phyloP scores from a whole-genome alignment of 1,140 invertebrate species.

The Homarus americanus region DNA sequence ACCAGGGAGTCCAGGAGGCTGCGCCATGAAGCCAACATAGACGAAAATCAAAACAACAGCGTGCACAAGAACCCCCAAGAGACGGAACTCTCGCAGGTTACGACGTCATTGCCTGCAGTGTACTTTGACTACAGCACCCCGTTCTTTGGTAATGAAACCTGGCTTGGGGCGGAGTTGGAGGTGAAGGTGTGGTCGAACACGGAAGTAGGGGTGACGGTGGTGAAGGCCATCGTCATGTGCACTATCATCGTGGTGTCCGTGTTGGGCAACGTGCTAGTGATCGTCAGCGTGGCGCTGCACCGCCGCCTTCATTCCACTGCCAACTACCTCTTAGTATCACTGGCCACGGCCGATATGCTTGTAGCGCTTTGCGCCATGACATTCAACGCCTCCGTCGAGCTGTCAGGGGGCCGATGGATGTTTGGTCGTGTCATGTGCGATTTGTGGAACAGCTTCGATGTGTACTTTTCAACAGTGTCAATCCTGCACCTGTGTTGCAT shows the following conservation, averaged over 20 bases:
- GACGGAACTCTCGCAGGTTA: not conserved
- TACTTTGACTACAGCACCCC: not conserved
- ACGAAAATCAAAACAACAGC: not conserved
- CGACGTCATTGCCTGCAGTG: not conserved
- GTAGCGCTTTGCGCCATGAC: conserved; percentile 96
- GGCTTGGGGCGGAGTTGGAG: conserved; percentile 2
- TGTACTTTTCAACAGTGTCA: conserved; percentile 86
- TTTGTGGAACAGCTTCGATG: conserved; percentile 90
- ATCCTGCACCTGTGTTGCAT: conserved; percentile 95
- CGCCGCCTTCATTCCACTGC: conserved; percentile 89
- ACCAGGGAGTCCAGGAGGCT: not conserved
- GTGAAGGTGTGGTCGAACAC: conserved; percentile 24
- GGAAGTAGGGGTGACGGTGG: conserved; percentile 41
- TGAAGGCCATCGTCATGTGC: conserved; percentile 81
- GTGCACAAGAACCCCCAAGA: not conserved
- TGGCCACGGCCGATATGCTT: conserved; percentile 93
- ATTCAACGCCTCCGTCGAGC: conserved; percentile 93
- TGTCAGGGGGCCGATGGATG: conserved; percentile 87
- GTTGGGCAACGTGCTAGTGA: conserved; percentile 91
- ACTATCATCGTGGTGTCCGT: conserved; percentile 91
- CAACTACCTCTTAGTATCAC: conserved; percentile 96
- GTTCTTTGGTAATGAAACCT: not conserved
- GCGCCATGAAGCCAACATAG: not conserved
- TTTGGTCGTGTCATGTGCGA: conserved; percentile 95
- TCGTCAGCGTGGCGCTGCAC: conserved; percentile 87